Percentiles rank a stretch among this genome's conserved stretches.
Conservation (phyloP, 2,113 vertebrate genomes). For the Platycercus adscitus region DNA sequence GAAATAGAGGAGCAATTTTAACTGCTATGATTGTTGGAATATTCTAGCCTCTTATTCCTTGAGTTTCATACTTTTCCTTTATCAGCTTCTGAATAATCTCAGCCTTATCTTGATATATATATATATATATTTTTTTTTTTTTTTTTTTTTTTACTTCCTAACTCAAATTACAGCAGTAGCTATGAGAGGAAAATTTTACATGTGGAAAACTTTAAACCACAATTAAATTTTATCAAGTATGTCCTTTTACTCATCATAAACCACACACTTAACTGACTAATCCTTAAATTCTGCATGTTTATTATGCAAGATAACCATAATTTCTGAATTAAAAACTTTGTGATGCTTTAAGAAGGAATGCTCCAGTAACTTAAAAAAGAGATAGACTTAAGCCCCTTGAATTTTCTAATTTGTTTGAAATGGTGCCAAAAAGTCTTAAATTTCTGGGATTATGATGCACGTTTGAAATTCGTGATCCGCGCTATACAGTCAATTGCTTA, state of each 20-base stretch:
- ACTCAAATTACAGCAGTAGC: background rate
- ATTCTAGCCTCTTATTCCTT: background rate
- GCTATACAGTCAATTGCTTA: background rate
- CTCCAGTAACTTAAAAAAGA: constrained; percentile 3
- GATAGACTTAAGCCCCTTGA: background rate
- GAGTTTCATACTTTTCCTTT: background rate
- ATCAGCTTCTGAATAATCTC: background rate
- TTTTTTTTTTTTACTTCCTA: background rate
- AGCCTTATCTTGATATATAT: background rate
- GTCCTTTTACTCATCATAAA: background rate
- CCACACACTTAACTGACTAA: background rate
- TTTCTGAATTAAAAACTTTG: background rate
- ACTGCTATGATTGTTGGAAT: background rate
- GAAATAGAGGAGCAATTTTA: background rate
- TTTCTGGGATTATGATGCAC: background rate
- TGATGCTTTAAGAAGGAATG: constrained; percentile 1
- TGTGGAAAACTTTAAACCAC: background rate
- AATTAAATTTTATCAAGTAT: background rate
- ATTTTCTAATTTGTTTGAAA: constrained; percentile 8
- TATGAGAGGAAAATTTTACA: background rate
- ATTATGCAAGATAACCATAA: background rate
- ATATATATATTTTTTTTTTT: background rate
- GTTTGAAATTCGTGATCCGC: background rate
- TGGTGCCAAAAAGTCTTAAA: background rate
- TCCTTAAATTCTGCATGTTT: background rate